Conservation (phyloP, 2,888 invertebrate species). For the Polymixis lichenea region DNA sequence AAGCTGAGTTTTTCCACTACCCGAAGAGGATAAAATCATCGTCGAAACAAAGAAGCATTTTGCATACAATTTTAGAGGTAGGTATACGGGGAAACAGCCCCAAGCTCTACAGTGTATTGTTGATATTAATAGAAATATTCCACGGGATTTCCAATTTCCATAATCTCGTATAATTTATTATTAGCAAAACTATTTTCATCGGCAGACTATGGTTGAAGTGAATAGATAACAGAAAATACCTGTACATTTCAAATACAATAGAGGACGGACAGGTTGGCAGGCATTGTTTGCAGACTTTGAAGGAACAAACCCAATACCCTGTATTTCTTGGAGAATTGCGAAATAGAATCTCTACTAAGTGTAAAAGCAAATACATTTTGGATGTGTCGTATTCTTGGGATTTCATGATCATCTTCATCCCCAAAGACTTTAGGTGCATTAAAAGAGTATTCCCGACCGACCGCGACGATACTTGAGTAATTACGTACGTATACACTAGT, state of each 20-base stretch:
- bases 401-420: background rate
- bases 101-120: background rate
- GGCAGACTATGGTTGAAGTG: background rate
- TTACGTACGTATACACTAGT: too few species aligned
- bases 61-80: background rate
- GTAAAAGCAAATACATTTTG: background rate
- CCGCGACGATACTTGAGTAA: too few species aligned
- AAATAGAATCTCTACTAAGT: background rate
- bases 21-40: background rate
- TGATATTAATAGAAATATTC: background rate
- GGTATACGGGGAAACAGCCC: background rate
- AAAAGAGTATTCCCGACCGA: background rate
- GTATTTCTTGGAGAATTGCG: background rate
- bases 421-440: background rate
- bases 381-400: background rate
- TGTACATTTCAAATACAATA: conserved; percentile 10
- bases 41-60: background rate
- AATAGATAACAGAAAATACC: conserved; percentile 7
- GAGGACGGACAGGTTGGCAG: conserved; percentile 13
- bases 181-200: conserved; percentile 10
- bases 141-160: background rate
- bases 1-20: background rate
- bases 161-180: background rate
- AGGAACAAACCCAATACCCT: background rate
- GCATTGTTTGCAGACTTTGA: background rate